Percentiles rank a stretch among this genome's conserved stretches.
phyloP scores from a whole-genome alignment of 2,888 invertebrate genomes.

The Synergus japonicus region DNA sequence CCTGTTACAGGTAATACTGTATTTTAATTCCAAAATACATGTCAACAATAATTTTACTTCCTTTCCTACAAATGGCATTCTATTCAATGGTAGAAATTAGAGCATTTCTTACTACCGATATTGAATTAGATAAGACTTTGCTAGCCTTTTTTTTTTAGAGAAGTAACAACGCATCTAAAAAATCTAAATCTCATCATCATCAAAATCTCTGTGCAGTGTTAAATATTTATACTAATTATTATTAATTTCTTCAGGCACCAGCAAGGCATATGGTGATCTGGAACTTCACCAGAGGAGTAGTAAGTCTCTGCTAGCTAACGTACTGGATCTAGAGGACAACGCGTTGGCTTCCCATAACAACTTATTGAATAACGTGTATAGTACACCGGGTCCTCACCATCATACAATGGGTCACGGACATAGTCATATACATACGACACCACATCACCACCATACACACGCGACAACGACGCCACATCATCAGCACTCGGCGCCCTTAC shows the following conservation, averaged over 20 bases:
- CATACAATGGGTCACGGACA: conserved; percentile 73
- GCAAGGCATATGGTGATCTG: conserved; percentile 87
- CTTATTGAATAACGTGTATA: conserved; percentile 75
- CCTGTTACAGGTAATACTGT: conserved; percentile 70
- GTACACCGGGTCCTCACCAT: conserved; percentile 76
- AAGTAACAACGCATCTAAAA: too few relatives aligned
- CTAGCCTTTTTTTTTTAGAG: too few relatives aligned
- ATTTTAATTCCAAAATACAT: too few relatives aligned
- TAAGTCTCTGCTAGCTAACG: conserved; percentile 96
- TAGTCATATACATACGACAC: conserved; percentile 76
- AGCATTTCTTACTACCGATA: too few relatives aligned
- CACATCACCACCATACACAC: conserved; percentile 72
- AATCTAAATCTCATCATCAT: too few relatives aligned
- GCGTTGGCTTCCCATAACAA: conserved; percentile 76
- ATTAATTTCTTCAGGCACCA: conserved; percentile 80
- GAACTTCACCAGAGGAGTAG: conserved; percentile 95
- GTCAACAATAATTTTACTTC: too few relatives aligned
- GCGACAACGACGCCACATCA: conserved; percentile 72
- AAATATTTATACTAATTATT: not conserved
- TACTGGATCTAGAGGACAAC: conserved; percentile 98
- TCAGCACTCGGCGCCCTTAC: conserved; percentile 73
- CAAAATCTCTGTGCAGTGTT: too few relatives aligned
- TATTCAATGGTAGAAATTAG: too few relatives aligned
- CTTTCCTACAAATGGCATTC: too few relatives aligned
- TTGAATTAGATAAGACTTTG: too few relatives aligned